Base-by-base conservation (phyloP, 2,888 invertebrate genomes). In the Lydus trimaculatus region DNA sequence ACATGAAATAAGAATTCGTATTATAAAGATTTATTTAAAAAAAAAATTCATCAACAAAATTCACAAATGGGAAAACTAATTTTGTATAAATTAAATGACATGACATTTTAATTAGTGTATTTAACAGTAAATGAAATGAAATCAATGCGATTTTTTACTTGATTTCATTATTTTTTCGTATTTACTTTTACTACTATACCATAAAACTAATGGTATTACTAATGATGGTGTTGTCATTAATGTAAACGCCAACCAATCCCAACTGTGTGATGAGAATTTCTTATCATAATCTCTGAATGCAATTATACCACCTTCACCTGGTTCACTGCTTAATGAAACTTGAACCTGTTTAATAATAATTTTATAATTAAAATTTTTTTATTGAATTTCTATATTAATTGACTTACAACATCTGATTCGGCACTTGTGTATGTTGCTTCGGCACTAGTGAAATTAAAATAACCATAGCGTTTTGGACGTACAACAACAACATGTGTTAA, bases 381-480 rank as follows among this genome's bases (percentile, higher is more conserved):
- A n/a, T n/a, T n/a, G n/a, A n/a, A n/a, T n/a, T n/a, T n/a, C n/a
- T n/a, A n/a, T n/a, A n/a, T n/a, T n/a, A n/a, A n/a, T n/a, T 58
- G 17, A 77, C 85, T 87, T 83, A 92, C 92, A 85, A 91, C 90
- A 78, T 90, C 87, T 43, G 92, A 89, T 81, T 96, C 96, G 71
- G 92, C 91, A 59, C 93, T 89, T 79, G 91, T 92, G 87, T 99
- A 99, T 58, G 92, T 91, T 66, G 98, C 90, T 86, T 97, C 95
- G 72, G 99, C 99, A 63, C 98, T 92, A 2, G 98, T 95, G 85
- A 99, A 99, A 86, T 99, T 99, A 88, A 97, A 98, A 84, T 96
- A 95, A 33, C 99, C 99, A 82, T 90, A 95, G 81, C 92, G 92
- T 79, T 92, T 92, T 5, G 99, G 98, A 72, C 94, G 88, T 13